Percentiles rank a stretch among this genome's conserved stretches.
These are phyloP conservation scores for Paramormyrops hopkinsi DNA, from an alignment of 2,797 vertebrate species.

Conservation along the genomic window DNA sequence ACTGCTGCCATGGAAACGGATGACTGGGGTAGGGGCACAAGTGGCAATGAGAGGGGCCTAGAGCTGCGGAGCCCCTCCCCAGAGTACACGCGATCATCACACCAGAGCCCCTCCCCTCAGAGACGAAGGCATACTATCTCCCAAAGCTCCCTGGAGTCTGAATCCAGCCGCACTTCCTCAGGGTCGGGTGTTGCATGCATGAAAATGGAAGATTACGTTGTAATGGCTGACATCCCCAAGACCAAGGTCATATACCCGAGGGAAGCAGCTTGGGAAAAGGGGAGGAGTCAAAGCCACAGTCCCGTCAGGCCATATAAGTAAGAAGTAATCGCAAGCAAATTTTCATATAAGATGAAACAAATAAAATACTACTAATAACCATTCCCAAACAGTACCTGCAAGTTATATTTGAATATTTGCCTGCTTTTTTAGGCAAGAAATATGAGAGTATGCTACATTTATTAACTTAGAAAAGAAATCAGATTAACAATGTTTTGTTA, in stretches of 20 bases:
- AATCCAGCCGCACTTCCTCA: constrained; percentile 22
- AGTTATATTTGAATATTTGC: background rate
- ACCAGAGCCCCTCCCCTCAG: constrained; percentile 10
- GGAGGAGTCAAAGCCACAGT: constrained; percentile 69
- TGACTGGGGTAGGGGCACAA: constrained; percentile 49
- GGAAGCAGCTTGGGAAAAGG: constrained; percentile 46
- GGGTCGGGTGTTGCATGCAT: constrained; percentile 59
- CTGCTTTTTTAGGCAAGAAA: background rate
- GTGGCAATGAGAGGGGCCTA: constrained; percentile 55
- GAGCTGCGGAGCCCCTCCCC: constrained; percentile 56
- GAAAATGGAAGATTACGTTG: constrained; percentile 77
- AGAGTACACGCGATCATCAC: constrained; percentile 45
- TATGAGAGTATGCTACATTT: background rate
- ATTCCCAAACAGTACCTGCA: background rate
- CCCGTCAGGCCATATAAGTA: constrained; percentile 74
- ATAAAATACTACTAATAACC: background rate
- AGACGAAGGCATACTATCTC: constrained; percentile 8
- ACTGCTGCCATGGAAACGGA: constrained; percentile 38
- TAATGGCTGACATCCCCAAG: constrained; percentile 82
- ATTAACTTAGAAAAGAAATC: background rate
- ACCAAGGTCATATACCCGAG: constrained; percentile 66
- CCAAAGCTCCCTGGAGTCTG: constrained; percentile 32
- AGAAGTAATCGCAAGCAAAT: constrained; percentile 49
- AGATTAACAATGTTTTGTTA: background rate
- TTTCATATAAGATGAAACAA: background rate